A percentile compares a stretch with the other conserved stretches of the same genome.
Conservation (phyloP, 2,797 vertebrate genomes). For the Adelosebastes latens region DNA sequence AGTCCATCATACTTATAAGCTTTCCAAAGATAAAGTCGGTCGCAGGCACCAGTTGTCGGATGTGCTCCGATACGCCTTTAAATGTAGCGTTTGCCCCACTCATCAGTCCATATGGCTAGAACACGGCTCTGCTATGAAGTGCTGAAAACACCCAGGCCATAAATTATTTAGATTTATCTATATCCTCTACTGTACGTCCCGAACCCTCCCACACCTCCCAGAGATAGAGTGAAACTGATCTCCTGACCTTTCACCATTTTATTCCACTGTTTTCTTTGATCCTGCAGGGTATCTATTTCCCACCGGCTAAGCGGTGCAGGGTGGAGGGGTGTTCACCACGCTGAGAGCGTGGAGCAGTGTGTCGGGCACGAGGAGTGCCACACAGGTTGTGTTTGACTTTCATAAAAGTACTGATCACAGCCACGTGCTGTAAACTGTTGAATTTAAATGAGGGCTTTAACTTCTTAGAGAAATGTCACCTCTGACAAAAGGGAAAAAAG, state of each 20-base stretch:
- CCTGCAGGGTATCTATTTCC: constrained; percentile 64
- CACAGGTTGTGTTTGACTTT: constrained; percentile 5
- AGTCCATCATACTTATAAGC: constrained; percentile 6
- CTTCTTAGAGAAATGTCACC: background rate
- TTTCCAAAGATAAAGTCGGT: constrained; percentile 32
- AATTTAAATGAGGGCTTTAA: background rate
- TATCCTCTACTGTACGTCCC: constrained; percentile 55
- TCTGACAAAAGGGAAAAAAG: background rate
- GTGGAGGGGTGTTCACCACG: constrained; percentile 28
- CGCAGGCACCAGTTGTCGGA: constrained; percentile 61
- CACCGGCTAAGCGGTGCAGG: constrained; percentile 43
- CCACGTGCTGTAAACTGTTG: background rate
- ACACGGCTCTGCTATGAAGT: constrained; percentile 60
- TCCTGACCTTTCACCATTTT: constrained; percentile 76
- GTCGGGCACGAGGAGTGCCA: background rate
- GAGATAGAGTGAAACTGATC: constrained; percentile 72
- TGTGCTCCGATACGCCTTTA: constrained; percentile 55
- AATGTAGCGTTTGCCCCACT: constrained; percentile 40
- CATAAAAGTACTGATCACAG: background rate
- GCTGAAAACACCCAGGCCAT: constrained; percentile 71
- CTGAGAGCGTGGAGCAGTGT: constrained; percentile 13
- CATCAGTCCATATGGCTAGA: constrained; percentile 46
- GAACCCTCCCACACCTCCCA: constrained; percentile 50
- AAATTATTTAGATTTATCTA: constrained; percentile 75
- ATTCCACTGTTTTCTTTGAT: constrained; percentile 80